Percentiles rank a stretch among this genome's conserved stretches.
Conservation (phyloP, 2,888 invertebrate genomes). For the Gandaritis pyraliata region DNA sequence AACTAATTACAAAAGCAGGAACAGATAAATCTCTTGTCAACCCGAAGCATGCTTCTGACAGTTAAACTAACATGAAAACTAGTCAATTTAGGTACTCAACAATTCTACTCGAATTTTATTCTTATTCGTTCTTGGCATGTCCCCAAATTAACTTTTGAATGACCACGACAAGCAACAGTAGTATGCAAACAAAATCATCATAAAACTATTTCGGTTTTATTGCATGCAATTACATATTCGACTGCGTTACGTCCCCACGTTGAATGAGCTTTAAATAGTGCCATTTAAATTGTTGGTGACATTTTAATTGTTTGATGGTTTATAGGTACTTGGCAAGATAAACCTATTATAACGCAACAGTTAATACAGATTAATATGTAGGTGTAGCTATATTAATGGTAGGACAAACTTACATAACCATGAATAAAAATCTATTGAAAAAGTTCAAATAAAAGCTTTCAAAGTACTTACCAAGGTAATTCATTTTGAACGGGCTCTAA, state of each 20-base stretch:
- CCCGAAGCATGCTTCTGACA: conserved; percentile 9
- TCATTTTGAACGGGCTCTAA: no score
- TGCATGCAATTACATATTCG: conserved; percentile 22
- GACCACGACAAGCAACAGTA: conserved; percentile 17
- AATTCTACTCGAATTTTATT: conserved; percentile 25
- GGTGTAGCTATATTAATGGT: no score
- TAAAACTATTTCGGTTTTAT: conserved; percentile 40
- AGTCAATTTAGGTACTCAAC: conserved; percentile 15
- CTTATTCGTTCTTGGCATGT: conserved; percentile 14
- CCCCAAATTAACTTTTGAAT: conserved; percentile 30
- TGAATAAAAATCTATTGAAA: no score
- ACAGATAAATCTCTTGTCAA: conserved; percentile 23
- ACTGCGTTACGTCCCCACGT: conserved; percentile 8
- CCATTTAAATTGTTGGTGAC: conserved; percentile 12
- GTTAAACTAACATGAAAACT: conserved; percentile 24
- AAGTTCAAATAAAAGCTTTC: no score
- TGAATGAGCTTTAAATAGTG: conserved; percentile 19
- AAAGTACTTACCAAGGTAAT: no score
- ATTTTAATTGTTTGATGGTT: conserved; percentile 1
- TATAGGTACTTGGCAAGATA: no score
- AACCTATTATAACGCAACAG: no score
- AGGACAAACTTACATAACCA: no score
- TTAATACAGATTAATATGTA: no score
- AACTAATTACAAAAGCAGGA: conserved; percentile 11
- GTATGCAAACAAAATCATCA: conserved; percentile 29